These are phyloP conservation scores for Pentamera pediparva DNA, from an alignment of 53 echinoderm and acorn worm genomes.

Conservation along the genomic window DNA sequence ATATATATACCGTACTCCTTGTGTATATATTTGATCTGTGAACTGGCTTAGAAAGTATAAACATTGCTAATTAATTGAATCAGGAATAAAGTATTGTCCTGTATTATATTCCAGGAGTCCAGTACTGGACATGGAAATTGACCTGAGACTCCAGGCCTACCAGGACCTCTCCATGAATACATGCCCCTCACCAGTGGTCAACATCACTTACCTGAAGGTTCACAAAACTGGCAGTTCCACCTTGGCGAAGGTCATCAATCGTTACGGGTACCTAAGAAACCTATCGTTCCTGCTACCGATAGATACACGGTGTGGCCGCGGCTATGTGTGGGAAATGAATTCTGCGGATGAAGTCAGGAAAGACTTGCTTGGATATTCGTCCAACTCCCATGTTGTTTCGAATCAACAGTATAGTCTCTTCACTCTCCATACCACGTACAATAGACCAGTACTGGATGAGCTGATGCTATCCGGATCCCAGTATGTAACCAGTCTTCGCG, in stretches of 20 bases:
- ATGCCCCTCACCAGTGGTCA: background rate
- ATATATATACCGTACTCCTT: too few relatives aligned
- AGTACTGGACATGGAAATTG: too few relatives aligned
- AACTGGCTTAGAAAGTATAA: too few relatives aligned
- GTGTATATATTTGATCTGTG: too few relatives aligned
- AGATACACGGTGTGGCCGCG: background rate
- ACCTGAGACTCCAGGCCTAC: too few relatives aligned
- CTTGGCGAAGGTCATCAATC: constrained; percentile 13
- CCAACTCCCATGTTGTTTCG: too few relatives aligned
- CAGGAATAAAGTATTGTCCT: background rate
- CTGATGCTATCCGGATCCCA: constrained; percentile 1
- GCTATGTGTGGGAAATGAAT: background rate
- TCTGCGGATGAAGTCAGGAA: background rate
- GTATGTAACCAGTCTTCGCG: constrained; percentile 20
- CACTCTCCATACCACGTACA: constrained; percentile 7
- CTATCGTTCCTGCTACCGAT: background rate
- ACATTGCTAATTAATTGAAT: background rate
- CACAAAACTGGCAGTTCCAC: constrained; percentile 35
- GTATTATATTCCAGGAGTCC: background rate
- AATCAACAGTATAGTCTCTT: background rate
- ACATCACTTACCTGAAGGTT: constrained; percentile 8
- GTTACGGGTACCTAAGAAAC: constrained; percentile 12
- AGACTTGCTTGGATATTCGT: background rate
- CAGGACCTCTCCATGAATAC: too few relatives aligned
- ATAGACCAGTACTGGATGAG: constrained; percentile 2